Evolutionary conservation across 1,140 invertebrate species (phyloP).

Genomic region (Bombus impatiens): DNA sequence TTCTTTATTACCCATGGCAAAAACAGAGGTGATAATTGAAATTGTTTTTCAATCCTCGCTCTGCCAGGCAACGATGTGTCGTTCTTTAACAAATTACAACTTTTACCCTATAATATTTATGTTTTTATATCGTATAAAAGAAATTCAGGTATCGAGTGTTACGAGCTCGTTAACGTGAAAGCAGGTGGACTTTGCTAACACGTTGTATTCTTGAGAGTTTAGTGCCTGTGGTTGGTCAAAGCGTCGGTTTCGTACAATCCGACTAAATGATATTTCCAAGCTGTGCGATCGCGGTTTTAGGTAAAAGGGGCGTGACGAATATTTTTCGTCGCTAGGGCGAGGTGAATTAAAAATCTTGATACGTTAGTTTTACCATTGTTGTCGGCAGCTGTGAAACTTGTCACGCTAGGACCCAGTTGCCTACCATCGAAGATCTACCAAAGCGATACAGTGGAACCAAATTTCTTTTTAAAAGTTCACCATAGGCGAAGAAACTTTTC

Average conservation of each 20-base stretch:
- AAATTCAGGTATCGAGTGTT: background rate
- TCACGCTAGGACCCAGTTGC: background rate
- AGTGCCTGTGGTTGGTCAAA: background rate
- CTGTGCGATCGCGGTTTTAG: background rate
- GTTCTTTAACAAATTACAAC: background rate
- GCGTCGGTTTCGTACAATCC: background rate
- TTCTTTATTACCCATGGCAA: background rate
- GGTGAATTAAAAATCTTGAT: background rate
- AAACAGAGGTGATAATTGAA: background rate
- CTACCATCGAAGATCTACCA: background rate
- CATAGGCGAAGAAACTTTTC: background rate
- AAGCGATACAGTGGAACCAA: background rate
- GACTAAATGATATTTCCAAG: background rate
- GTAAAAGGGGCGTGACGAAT: background rate
- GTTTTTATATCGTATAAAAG: background rate
- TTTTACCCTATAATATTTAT: background rate
- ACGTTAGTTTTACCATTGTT: background rate
- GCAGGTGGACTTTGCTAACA: background rate
- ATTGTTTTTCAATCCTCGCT: background rate
- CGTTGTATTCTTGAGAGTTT: background rate
- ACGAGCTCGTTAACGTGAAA: background rate
- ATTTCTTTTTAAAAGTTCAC: constrained; percentile 1
- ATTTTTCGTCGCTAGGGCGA: background rate
- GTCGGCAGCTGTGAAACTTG: background rate
- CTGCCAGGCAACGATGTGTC: background rate